Base-by-base conservation (phyloP, 2,888 invertebrate species). In the Dryocosmus kuriphilus region DNA sequence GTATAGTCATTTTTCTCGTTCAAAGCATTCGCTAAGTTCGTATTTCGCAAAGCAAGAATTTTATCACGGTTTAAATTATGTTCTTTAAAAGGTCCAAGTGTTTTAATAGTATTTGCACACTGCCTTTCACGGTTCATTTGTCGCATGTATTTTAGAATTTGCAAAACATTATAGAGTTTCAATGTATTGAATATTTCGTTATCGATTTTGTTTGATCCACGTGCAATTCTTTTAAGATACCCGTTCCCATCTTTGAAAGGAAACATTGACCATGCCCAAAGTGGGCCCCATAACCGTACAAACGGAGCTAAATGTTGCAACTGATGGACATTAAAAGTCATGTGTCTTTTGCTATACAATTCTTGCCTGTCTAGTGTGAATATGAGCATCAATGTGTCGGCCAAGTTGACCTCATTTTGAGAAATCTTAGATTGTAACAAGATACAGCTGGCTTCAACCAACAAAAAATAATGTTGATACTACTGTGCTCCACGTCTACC, bases 151-250 rank as follows among this genome's bases (percentile, higher is more conserved):
- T 41, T 62, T 16, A 77, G 35, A 63, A 62, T 73, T 19, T 74
- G 41, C 6, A 27, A 38, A 3, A 32, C 62, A 46, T 77, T 67
- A 7, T 74, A 19, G 4, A 71, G 57, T 41, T 41, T 63, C 16
- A 80, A 14, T 2, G 76, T 76, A 62, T 76, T 80, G 14, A 61
- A 27, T 19, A 76, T 24, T 67, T 80, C 76, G 1, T 78, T 22
- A 24, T 80, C 62, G 16, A 80, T 51, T 78, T 78, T 78, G n/a
- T 80, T 80, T 16, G 74, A 22, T 2, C 76, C 78, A 14, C 76
- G 80, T 5, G 24, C 51, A 19, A 80, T 57, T 74, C 63, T 60
- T 38, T 30, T 30, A 8, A 80, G 24, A 24, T 32, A 60, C 8
- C 74, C 78, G 32, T 78, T 80, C 2, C 67, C 67, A 67, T 80